phyloP scores from a whole-genome alignment of 2,888 invertebrate genomes.

The Bombylius major region DNA sequence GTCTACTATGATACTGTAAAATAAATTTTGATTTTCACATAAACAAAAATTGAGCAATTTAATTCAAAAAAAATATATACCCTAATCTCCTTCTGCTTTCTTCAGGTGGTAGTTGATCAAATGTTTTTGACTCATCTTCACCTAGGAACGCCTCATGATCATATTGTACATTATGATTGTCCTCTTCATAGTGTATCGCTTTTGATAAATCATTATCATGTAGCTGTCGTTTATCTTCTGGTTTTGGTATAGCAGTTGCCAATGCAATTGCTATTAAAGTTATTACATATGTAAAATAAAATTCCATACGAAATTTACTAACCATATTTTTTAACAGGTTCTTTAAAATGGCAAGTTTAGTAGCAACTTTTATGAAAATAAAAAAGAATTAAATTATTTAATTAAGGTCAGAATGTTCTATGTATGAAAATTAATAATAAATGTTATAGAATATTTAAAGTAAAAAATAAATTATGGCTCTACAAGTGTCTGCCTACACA shows the following conservation, averaged over 20 bases:
- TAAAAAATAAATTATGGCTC: too few relatives aligned
- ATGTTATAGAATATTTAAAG: too few relatives aligned
- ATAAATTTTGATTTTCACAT: background rate
- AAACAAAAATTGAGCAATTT: background rate
- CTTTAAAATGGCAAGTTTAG: too few relatives aligned
- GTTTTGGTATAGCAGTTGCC: conserved; percentile 54
- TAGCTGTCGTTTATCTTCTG: conserved; percentile 52
- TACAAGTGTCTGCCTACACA: too few relatives aligned
- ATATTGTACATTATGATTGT: conserved; percentile 71
- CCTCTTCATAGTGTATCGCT: conserved; percentile 60
- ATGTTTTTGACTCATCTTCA: conserved; percentile 82
- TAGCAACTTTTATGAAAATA: too few relatives aligned
- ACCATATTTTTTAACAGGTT: too few relatives aligned
- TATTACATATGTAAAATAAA: background rate
- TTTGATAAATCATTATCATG: conserved; percentile 61
- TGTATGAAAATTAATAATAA: too few relatives aligned
- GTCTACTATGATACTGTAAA: conserved; percentile 70
- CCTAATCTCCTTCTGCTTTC: conserved; percentile 84
- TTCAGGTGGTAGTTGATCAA: conserved; percentile 87
- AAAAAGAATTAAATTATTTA: too few relatives aligned
- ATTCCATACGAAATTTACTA: background rate
- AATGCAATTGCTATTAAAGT: conserved; percentile 5
- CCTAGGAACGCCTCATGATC: conserved; percentile 97
- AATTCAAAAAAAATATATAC: conserved; percentile 31
- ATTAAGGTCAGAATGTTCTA: too few relatives aligned